A percentile compares a stretch with the other conserved stretches of the same genome.
Evolutionary conservation across 1,140 invertebrate species (phyloP).

Genomic region (Aphaenogaster ashmeadi): DNA sequence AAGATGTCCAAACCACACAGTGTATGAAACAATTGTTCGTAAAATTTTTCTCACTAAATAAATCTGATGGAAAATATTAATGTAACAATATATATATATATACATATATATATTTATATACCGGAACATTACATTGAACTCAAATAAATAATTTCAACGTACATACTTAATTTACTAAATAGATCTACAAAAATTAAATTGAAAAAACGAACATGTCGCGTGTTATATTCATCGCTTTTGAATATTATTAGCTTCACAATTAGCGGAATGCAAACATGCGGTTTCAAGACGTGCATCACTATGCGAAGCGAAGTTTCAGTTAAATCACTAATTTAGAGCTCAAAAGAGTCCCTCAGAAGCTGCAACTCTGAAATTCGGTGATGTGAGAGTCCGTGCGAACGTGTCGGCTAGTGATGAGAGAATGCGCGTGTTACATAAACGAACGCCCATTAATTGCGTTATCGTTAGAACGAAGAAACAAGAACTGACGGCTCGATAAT

Average conservation of each 20-base stretch:
- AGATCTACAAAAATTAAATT: neutral
- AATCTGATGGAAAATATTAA: neutral
- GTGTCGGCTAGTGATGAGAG: constrained; percentile 52
- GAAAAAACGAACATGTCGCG: neutral
- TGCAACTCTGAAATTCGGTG: constrained; percentile 22
- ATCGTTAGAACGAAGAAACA: constrained; percentile 21
- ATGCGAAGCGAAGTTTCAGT: constrained; percentile 3
- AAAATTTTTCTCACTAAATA: neutral
- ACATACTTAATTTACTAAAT: neutral
- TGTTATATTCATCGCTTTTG: neutral
- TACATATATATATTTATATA: neutral
- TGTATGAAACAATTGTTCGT: too few relatives aligned
- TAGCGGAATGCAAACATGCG: constrained; percentile 28
- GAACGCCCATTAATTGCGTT: constrained; percentile 49
- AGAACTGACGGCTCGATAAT: constrained; percentile 61
- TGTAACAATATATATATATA: neutral
- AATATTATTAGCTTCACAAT: neutral
- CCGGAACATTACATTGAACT: neutral
- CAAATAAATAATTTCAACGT: neutral
- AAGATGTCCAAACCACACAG: too few relatives aligned
- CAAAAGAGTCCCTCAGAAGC: neutral
- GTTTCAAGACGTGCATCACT: constrained; percentile 13
- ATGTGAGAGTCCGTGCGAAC: constrained; percentile 61
- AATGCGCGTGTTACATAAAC: constrained; percentile 32
- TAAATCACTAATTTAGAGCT: constrained; percentile 31